Percentiles rank a stretch among this genome's conserved stretches.
These are phyloP conservation scores for Bombus soroeensis DNA, from an alignment of 1,140 invertebrate genomes.

Conservation along the genomic window DNA sequence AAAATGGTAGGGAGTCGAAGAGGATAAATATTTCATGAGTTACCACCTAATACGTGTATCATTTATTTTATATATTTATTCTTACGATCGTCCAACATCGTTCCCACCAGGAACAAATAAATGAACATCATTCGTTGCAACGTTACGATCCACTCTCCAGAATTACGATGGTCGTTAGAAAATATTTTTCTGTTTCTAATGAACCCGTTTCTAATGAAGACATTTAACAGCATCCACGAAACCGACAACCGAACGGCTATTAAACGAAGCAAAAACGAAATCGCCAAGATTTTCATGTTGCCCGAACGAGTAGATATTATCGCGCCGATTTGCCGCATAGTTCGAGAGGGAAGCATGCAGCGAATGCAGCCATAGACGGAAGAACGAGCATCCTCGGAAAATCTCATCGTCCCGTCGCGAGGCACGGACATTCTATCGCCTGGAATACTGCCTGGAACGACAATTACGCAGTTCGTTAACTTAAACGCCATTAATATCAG, in stretches of 20 bases:
- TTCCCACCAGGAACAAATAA: too few relatives aligned
- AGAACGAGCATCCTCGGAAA: constrained; percentile 22
- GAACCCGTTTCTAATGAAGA: background rate
- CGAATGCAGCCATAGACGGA: constrained; percentile 26
- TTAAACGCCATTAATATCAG: constrained; percentile 27
- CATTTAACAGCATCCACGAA: too few relatives aligned
- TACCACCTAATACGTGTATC: too few relatives aligned
- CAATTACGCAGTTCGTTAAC: constrained; percentile 43
- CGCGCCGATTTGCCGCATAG: constrained; percentile 30
- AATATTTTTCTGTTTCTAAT: too few relatives aligned
- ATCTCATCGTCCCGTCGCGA: background rate
- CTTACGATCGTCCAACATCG: too few relatives aligned
- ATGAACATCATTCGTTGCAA: too few relatives aligned
- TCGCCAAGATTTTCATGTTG: background rate
- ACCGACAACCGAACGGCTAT: background rate
- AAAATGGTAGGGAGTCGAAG: too few relatives aligned
- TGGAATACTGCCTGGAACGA: constrained; percentile 24
- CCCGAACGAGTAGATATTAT: constrained; percentile 17
- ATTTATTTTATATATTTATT: too few relatives aligned
- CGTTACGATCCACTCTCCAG: too few relatives aligned
- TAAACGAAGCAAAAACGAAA: background rate
- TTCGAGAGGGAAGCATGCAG: constrained; percentile 10
- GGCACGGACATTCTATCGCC: constrained; percentile 12
- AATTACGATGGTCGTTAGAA: too few relatives aligned
- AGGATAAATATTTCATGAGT: too few relatives aligned